Evolutionary conservation across 2,888 invertebrate genomes (phyloP).

Genomic region (Cryptosula pallasiana): DNA sequence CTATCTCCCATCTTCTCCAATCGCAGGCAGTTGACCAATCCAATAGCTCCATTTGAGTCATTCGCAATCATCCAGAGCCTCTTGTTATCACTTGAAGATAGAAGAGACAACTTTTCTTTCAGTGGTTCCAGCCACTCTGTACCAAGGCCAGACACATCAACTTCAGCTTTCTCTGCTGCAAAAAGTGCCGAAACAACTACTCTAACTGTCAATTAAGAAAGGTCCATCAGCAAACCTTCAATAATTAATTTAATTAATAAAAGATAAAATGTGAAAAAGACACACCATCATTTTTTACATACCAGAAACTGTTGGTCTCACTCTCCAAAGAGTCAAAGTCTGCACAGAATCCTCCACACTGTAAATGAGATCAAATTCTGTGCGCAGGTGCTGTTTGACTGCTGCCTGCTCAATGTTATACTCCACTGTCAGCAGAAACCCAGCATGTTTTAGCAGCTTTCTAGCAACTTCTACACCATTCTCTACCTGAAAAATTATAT

Average conservation of each 20-base stretch:
- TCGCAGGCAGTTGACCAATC: constrained; percentile 82
- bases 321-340: neutral
- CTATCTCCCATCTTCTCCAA: constrained; percentile 77
- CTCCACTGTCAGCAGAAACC: neutral
- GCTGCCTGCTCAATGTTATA: neutral
- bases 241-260: too few relatives aligned
- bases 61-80: constrained; percentile 61
- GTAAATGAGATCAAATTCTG: constrained; percentile 9
- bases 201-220: too few relatives aligned
- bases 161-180: neutral
- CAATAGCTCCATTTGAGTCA: too few relatives aligned
- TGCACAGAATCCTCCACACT: neutral
- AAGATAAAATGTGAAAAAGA: too few relatives aligned
- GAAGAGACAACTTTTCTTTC: constrained; percentile 69
- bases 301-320: neutral
- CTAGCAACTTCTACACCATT: constrained; percentile 8
- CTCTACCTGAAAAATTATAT: neutral
- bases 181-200: neutral
- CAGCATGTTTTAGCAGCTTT: neutral
- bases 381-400: neutral
- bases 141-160: neutral
- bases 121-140: constrained; percentile 72
- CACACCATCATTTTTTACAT: too few relatives aligned
- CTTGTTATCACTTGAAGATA: constrained; percentile 49
- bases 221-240: too few relatives aligned